Evolutionary conservation across 1,140 invertebrate genomes (phyloP), one percentile per base, ranked within the genome.

Genomic region (Drosophila guanche): DNA sequence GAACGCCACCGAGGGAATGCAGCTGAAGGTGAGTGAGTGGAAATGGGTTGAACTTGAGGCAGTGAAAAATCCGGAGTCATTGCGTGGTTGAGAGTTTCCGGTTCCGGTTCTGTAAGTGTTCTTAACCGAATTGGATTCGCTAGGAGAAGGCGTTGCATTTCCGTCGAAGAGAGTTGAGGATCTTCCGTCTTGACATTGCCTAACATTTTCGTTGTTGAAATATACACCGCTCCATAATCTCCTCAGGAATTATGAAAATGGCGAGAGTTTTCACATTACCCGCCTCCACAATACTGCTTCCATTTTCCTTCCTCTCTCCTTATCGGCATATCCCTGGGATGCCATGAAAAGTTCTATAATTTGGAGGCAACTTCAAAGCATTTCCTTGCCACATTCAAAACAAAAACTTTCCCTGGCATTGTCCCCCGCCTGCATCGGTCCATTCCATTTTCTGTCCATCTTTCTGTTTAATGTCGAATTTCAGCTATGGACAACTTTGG

Each of bases 1-100:
- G 14, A 89, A 88, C 54, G 88, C 81, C 51, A 80, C 75, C 37
- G 90, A 91, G 73, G 90, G 90, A 65, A 91, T 91, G 90, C 90
- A 91, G 69, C 65, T 91, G 54, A 91, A 91, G 81, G 90, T 91
- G 67, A 85, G 90, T 63, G 48, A 10, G 55, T 61, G 50, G 33
- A 52, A 56, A 52, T 27, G 41, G 16, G 14, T 67, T 33, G 37
- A 53, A 57, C 51, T 63, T 40, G 41, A 6, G 6, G 25, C 25
- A 27, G 25, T 3, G 10, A 37, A 37, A 12, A 37, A 37, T 37
- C 12, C 33, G 33, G 10, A 10, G 10, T 37, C 33, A 37, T 37
- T 10, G 8, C 8, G 8, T 8, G 8, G 29, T 3, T 33, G 8
- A 33, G 8, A 33, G 29, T 8, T 10, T 33, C 8, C 29, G 27